Evolutionary conservation across 35 echinoderm and acorn worm genomes (phyloP), one percentile per base, ranked within the genome.

Genomic region (Chiridota heheva): DNA sequence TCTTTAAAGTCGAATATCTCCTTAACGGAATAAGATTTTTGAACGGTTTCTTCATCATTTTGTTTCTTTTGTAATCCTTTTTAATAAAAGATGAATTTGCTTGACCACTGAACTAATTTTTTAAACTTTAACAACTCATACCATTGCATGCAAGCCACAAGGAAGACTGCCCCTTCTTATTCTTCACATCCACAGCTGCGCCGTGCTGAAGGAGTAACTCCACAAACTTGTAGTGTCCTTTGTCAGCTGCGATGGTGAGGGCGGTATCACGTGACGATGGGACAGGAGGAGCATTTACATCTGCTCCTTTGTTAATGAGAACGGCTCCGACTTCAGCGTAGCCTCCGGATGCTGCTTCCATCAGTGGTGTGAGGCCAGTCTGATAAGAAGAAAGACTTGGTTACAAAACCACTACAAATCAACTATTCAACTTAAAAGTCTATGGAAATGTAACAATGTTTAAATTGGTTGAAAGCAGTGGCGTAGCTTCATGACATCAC

Each of bases 61-160:
- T n/a, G n/a, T n/a, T n/a, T n/a, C n/a, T n/a, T n/a, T n/a, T n/a
- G n/a, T n/a, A n/a, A n/a, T n/a, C n/a, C n/a, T n/a, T n/a, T n/a
- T n/a, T n/a, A n/a, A n/a, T n/a, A n/a, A n/a, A n/a, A n/a, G n/a
- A n/a, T n/a, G n/a, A n/a, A n/a, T n/a, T n/a, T n/a, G n/a, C n/a
- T n/a, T n/a, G n/a, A n/a, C n/a, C n/a, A n/a, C n/a, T n/a, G n/a
- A n/a, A n/a, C n/a, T n/a, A n/a, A n/a, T n/a, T n/a, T n/a, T n/a
- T n/a, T n/a, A n/a, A n/a, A n/a, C n/a, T n/a, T n/a, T n/a, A n/a
- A n/a, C n/a, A n/a, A n/a, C n/a, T 48, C 80, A 91, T 72, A 98
- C 95, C 95, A 89, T 97, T 98, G 51, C 95, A 92, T 2, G 95
- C 89, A 39, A 97, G 85, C 95, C 95, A 98, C 5, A 98, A 85